These are phyloP conservation scores for Numenius phaeopus DNA, from an alignment of 2,797 vertebrate genomes.

Conservation along the genomic window DNA sequence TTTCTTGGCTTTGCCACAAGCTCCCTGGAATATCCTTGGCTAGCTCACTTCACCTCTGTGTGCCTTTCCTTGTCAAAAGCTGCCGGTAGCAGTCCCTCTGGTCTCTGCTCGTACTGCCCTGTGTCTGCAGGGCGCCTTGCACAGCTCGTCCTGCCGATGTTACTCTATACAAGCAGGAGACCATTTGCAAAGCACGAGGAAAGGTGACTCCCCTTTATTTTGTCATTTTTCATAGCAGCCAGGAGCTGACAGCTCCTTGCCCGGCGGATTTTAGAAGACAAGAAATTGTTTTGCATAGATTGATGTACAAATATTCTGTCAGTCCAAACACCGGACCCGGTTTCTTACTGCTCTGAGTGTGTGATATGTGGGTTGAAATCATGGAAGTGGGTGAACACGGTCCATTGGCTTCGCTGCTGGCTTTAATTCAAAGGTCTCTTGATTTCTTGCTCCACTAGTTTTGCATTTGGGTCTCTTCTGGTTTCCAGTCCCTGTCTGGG, in stretches of 20 bases:
- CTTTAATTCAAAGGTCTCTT: neutral
- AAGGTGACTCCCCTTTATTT: neutral
- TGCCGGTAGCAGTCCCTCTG: neutral
- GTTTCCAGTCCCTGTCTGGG: neutral
- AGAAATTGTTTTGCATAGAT: neutral
- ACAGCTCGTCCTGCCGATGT: neutral
- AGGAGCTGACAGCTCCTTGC: neutral
- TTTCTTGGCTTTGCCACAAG: slow-evolving; percentile 55
- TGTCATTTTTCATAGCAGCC: neutral
- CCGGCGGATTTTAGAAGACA: neutral
- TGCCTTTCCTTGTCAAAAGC: slow-evolving; percentile 25
- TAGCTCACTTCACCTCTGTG: slow-evolving; percentile 13
- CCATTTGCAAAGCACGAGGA: neutral
- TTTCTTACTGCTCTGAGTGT: neutral
- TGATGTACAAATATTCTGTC: neutral
- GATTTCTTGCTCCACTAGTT: neutral
- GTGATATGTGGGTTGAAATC: neutral
- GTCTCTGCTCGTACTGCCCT: neutral
- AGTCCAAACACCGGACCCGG: neutral
- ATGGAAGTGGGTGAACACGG: neutral
- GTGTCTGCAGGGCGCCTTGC: neutral
- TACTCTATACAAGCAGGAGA: neutral
- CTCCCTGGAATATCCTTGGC: slow-evolving; percentile 55
- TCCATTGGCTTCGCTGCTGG: neutral
- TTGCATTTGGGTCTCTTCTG: neutral